Conservation (phyloP, 1,140 invertebrate genomes). For the Heliothis subflexa region DNA sequence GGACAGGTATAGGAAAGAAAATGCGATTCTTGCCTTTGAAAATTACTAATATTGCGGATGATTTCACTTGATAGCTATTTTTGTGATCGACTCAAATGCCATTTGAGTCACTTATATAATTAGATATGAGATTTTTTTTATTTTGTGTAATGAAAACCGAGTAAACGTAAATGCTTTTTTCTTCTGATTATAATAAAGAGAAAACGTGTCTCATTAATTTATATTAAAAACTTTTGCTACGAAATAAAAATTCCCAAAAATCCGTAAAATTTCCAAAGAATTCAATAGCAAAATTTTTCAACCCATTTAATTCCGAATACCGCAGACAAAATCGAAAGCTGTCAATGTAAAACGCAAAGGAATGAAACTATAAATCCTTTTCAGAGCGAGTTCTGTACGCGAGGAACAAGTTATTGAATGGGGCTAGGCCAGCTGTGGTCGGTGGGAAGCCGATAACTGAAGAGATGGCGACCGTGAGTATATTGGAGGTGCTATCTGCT, state of each 20-base stretch:
- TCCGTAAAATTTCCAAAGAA: neutral
- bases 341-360: conserved; percentile 18
- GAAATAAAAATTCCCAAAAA: neutral
- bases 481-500: conserved; percentile 23
- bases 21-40: conserved; percentile 21
- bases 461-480: conserved; percentile 88
- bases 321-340: conserved; percentile 34
- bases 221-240: neutral
- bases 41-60: conserved; percentile 8
- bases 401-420: conserved; percentile 70
- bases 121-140: neutral
- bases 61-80: conserved; percentile 1
- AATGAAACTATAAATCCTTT: conserved; percentile 54
- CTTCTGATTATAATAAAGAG: no score
- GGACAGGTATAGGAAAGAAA: conserved; percentile 28
- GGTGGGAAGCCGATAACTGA: conserved; percentile 89
- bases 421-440: conserved; percentile 74
- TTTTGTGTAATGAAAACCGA: neutral
- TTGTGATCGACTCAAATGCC: neutral
- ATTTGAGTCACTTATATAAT: neutral
- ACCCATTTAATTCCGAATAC: neutral
- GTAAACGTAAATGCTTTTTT: no score
- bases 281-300: neutral
- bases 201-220: no score
- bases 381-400: conserved; percentile 83